Evolutionary conservation across 1,140 invertebrate species (phyloP), one percentile per base, ranked within the genome.

Genomic region (Luehdorfia chinensis): DNA sequence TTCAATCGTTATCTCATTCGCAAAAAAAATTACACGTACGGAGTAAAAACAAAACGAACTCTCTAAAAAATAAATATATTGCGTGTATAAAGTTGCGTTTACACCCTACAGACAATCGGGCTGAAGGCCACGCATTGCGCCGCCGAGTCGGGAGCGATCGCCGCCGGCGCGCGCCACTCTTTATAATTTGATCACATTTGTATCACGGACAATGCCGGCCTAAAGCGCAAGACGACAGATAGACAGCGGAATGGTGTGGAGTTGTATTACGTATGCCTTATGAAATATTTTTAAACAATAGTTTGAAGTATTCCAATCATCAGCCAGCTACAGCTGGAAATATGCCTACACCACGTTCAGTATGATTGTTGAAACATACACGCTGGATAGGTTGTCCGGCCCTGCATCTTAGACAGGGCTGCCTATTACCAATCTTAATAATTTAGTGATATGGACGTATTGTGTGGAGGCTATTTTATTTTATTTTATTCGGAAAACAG

Each of bases 131-230:
- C 34, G 37, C 37, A 41, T 6, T 8, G 21, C 19, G 33, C 70
- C 72, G 53, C 50, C 41, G 37, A 45, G 59, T 49, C 41, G 14
- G 50, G 55, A 57, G 61, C 50, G 45, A 54, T 27, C 16, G 73
- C 74, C 74, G 33, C 59, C 14, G 70, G 76, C 65, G 43, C 33
- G 31, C 65, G 66, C 72, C 73, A 70, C 65, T 79, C 76, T 76
- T 83, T 77, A 80, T 84, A 84, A 84, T 84, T 84, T 81, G 80
- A 84, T 84, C 80, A 84, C 75, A 84, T 84, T 84, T 84, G 80
- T 84, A 77, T 57, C 60, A 37, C 68, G 67, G 72, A 84, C 80
- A 84, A 84, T 81, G 80, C 80, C 41, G 39, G 71, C 74, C 69
- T 53, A 68, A 74, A 76, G 77, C 74, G 58, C 54, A 59, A 71